These are phyloP conservation scores for Macrophya annulata DNA, from an alignment of 2,888 invertebrate species.

Conservation along the genomic window DNA sequence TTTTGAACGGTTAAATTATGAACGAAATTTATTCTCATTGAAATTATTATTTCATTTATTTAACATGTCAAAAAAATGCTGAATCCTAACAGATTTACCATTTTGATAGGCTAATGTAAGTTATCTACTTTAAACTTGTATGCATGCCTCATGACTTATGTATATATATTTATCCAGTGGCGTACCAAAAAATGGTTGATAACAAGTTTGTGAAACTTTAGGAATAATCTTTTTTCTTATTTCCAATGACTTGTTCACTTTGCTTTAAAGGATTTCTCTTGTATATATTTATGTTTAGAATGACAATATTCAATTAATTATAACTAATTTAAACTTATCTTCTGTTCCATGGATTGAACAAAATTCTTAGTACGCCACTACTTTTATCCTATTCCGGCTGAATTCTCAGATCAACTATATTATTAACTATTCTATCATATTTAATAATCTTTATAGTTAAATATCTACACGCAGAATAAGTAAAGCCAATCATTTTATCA, in stretches of 20 bases:
- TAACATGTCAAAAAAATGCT: slow-evolving; percentile 11
- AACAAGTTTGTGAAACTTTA: background rate
- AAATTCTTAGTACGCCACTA: slow-evolving; percentile 5
- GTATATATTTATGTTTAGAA: slow-evolving; percentile 10
- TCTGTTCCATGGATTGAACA: background rate
- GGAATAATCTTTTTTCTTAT: background rate
- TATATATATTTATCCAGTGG: slow-evolving; percentile 26
- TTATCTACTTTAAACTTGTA: slow-evolving; percentile 40
- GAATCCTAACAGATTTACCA: background rate
- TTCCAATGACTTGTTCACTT: background rate
- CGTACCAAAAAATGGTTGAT: background rate
- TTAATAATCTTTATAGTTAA: background rate
- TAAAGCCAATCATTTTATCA: slow-evolving; percentile 22
- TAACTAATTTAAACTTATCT: background rate
- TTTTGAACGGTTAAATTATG: background rate
- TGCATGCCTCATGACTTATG: slow-evolving; percentile 15
- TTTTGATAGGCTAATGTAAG: slow-evolving; percentile 25
- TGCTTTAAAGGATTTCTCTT: background rate
- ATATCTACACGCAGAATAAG: background rate
- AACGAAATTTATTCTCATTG: background rate
- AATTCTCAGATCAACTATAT: slow-evolving; percentile 35
- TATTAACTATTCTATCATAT: slow-evolving; percentile 27
- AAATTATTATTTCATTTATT: background rate
- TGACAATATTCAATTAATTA: background rate
- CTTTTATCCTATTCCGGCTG: background rate